Base-by-base conservation (phyloP, 2,113 vertebrate species). In the Oreochromis niloticus region DNA sequence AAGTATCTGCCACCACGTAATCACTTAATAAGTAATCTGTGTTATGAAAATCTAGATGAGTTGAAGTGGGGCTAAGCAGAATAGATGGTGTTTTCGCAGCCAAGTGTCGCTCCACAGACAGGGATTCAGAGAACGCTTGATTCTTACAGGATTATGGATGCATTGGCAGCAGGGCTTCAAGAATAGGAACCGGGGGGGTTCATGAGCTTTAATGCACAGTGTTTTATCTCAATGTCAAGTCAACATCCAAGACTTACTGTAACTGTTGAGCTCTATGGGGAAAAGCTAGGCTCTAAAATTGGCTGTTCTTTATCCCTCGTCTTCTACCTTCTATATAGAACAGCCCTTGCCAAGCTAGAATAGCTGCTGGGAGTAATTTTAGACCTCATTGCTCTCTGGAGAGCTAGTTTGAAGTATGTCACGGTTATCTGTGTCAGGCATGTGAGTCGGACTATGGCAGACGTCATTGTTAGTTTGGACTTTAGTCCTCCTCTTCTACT, bases 341-440 rank as follows among this genome's bases (percentile, higher is more conserved):
- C 93, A 88, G 82, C 16, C 4, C 88, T 83, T 36, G 88, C 86
- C 75, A 24, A 91, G 88, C 91, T 55, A 52, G 92, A 95, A 90
- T 91, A 87, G 85, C 85, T 24, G 34, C 14, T 27, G 14, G 24
- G 54, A 80, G 79, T 95, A 82, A 93, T 93, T 94, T 95, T 94
- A 92, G 93, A 68, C 82, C 63, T 63, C 10, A 6, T 78, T 84
- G 9, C 17, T 93, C 95, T 91, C 93, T 46, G 71, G 95, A 92
- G 95, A 86, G 9, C 27, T 16, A 66, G 87, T 54, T 83, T 57
- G 36, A 95, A 94, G 88, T 93, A 78, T 94, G 94, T 95, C 95
- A 93, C 81, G 5, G 86, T 83, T 93, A 93, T 94, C 93, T 95
- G 94, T 96, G 95, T 94, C 94, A 87, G 36, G 90, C 50, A 16